Base-by-base conservation (phyloP, 1,140 invertebrate genomes). In the Mercenaria mercenaria region DNA sequence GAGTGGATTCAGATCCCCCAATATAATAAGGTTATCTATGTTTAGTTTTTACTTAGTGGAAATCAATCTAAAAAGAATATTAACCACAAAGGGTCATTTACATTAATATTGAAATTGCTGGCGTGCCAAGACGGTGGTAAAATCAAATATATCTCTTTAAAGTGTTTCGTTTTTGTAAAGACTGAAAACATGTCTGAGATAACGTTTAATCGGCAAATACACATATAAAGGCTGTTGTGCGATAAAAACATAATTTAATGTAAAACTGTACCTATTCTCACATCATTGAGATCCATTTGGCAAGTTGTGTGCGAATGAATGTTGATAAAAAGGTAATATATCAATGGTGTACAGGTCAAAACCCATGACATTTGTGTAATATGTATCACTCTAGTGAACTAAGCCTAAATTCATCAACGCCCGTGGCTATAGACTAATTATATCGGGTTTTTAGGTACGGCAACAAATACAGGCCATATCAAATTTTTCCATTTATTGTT, bases 11-110 rank as follows among this genome's bases (percentile, higher is more conserved):
- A 64, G 26, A 64, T 64, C 26, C 20, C 29, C 26, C n/a, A 26
- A 2, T 64, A 64, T 64, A 64, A 64, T 64, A 64, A 64, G 59
- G 59, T 64, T 64, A 64, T 64, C 59, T n/a, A 26, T 64, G 59
- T 64, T 64, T 64, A 64, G 59, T 64, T 64, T 64, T 64, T 64
- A 64, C 59, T 64, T 64, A 64, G 59, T 64, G 59, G n/a, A 64
- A 64, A 64, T 64, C 59, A 29, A 64, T 64, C 26, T 64, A 29
- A 29, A 64, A 29, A 64, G 59, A 64, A 64, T 29, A 64, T 64
- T 64, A 64, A 64, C 59, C 23, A 64, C 59, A 64, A 47, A 64
- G 59, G 59, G 59, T 64, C 59, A 64, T 64, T 64, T 64, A 64
- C 20, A 64, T 20, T 64, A 64, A 64, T 64, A 64, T 64, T 64